Base-by-base conservation (phyloP, 2,888 invertebrate genomes). In the Cosmia pyralina region DNA sequence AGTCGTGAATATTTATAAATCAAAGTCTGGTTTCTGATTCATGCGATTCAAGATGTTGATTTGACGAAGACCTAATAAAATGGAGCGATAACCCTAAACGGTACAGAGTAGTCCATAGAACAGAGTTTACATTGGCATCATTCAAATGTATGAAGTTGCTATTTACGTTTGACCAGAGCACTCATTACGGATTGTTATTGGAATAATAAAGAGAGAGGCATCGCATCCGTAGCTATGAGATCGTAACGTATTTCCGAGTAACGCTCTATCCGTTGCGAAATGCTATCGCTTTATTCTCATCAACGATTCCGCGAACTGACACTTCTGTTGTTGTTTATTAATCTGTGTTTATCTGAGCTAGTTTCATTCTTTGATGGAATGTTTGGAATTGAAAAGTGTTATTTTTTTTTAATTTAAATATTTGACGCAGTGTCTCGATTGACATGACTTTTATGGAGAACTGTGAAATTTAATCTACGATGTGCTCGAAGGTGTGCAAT, bases 151-250 rank as follows among this genome's bases (percentile, higher is more conserved):
- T 94, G 95, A 95, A 95, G 95, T 94, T 94, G 93, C 95, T 96
- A 96, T 96, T 96, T 96, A 95, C 94, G 95, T 95, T 94, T 94
- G 95, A 93, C 93, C 95, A 95, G 95, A 95, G 95, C 95, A 94
- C 96, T 96, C 96, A 95, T 96, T 95, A 95, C 95, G 91, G 95
- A 96, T 96, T 96, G 96, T 96, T 96, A 96, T 96, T 95, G 94
- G 94, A 95, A 96, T 96, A 96, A 96, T 96, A 96, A 95, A 96
- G 95, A 94, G 92, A 89, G 91, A 91, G 92, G 90, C 90, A 94
- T 93, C 89, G 91, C 92, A 94, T 96, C 94, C 94, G 94, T 94
- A 91, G 90, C 90, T 88, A 89, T 87, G 88, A 90, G 92, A 92
- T 94, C 94, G 94, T 95, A 93, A 94, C 94, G 88, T 88, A 82